Percentiles rank a stretch among this genome's conserved stretches.
Evolutionary conservation across 1,140 invertebrate species (phyloP).

Genomic region (Meloidogyne floridensis): DNA sequence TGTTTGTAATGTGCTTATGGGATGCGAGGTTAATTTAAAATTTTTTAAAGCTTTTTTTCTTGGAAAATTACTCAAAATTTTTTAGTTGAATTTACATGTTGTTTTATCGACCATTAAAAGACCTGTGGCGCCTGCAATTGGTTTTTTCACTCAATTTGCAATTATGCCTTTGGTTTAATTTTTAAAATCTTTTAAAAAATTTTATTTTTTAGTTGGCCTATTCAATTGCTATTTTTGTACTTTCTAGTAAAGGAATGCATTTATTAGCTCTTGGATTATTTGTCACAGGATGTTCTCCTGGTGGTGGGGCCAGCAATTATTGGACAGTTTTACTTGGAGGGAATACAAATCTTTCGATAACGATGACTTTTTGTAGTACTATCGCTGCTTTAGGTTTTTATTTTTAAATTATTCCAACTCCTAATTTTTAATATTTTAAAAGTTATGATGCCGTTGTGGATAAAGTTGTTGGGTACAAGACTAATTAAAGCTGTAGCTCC

Average conservation of each 20-base stretch:
- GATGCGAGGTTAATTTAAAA: slow-evolving; percentile 75
- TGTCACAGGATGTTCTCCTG: slow-evolving; percentile 85
- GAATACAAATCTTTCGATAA: slow-evolving; percentile 84
- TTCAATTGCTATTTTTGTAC: slow-evolving; percentile 75
- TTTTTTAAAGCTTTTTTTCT: background rate
- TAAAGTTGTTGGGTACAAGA: slow-evolving; percentile 82
- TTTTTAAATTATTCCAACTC: slow-evolving; percentile 44
- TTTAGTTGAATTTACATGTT: slow-evolving; percentile 69
- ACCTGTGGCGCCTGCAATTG: slow-evolving; percentile 82
- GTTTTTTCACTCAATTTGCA: slow-evolving; percentile 80
- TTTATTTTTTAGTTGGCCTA: slow-evolving; percentile 75
- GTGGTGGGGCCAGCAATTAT: slow-evolving; percentile 90
- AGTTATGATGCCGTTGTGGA: slow-evolving; percentile 90
- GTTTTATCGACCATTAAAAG: slow-evolving; percentile 75
- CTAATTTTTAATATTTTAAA: slow-evolving; percentile 50
- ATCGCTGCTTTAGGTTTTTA: slow-evolving; percentile 77
- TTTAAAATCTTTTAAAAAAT: background rate
- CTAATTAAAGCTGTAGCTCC: slow-evolving; percentile 73
- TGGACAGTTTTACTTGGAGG: slow-evolving; percentile 85
- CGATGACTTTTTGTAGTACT: slow-evolving; percentile 88
- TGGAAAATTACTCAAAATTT: background rate
- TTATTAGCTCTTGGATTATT: slow-evolving; percentile 75
- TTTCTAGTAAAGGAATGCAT: slow-evolving; percentile 51
- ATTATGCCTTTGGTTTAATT: slow-evolving; percentile 81
- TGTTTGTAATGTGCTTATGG: slow-evolving; percentile 88